Percentiles rank a stretch among this genome's conserved stretches.
phyloP scores from a whole-genome alignment of 2,797 vertebrate genomes.

The Sebastes alutus region DNA sequence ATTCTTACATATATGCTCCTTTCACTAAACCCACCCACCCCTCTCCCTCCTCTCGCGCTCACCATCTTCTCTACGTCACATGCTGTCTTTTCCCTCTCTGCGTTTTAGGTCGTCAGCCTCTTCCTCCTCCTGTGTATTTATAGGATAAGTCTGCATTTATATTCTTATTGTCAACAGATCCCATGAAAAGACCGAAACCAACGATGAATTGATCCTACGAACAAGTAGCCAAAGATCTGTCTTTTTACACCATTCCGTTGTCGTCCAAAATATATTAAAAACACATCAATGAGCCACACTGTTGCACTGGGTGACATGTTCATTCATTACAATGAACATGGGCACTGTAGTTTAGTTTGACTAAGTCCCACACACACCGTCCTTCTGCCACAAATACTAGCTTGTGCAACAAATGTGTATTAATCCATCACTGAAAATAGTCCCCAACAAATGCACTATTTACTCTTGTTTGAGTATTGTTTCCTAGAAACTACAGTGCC shows the following conservation, averaged over 20 bases:
- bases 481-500: not conserved
- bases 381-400: not conserved
- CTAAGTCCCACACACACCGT: not conserved
- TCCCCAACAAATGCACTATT: not conserved
- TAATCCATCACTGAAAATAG: conserved; percentile 5
- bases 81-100: not conserved
- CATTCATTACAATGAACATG: not conserved
- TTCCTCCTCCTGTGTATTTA: not conserved
- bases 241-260: not conserved
- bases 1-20: conserved; percentile 40
- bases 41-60: not conserved
- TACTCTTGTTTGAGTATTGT: not conserved
- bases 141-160: not conserved
- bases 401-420: not conserved
- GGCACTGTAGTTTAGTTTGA: not conserved
- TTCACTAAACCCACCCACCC: conserved; percentile 29
- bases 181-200: not conserved
- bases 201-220: not conserved
- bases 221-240: not conserved
- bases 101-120: not conserved
- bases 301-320: not conserved
- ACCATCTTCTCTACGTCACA: conserved; percentile 33
- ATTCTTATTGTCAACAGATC: not conserved
- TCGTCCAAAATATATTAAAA: not conserved
- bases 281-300: not conserved